These are phyloP conservation scores for Actenoides hombroni DNA, from an alignment of 2,113 vertebrate genomes.

Conservation along the genomic window DNA sequence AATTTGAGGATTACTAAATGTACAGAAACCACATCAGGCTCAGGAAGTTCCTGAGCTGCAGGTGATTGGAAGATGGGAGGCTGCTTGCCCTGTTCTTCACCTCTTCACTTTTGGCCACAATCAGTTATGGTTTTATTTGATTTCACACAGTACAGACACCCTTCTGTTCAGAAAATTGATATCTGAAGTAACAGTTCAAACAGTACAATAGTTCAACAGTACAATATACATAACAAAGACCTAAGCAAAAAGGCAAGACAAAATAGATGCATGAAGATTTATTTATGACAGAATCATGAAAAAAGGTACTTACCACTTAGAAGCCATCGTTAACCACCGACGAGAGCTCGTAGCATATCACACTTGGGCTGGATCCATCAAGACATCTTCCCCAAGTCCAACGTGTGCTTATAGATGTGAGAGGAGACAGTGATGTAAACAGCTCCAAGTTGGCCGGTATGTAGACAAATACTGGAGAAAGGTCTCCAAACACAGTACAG, in stretches of 20 bases:
- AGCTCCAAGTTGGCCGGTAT: background rate
- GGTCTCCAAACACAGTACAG: slow-evolving; percentile 2
- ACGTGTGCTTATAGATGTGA: slow-evolving; percentile 5
- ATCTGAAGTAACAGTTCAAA: background rate
- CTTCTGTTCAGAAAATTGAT: background rate
- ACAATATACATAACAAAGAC: background rate
- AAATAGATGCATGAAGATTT: background rate
- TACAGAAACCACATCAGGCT: background rate
- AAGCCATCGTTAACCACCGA: slow-evolving; percentile 64
- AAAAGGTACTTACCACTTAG: slow-evolving; percentile 73
- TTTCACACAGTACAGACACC: background rate
- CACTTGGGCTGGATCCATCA: slow-evolving; percentile 63
- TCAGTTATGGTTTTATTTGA: background rate
- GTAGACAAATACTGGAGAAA: background rate
- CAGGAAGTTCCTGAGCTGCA: background rate
- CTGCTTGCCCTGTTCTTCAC: background rate
- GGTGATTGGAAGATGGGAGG: background rate
- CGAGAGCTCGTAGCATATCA: slow-evolving; percentile 1
- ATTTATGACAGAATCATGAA: background rate
- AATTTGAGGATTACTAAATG: background rate
- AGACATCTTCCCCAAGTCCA: slow-evolving; percentile 45
- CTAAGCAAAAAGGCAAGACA: background rate
- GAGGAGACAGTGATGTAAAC: slow-evolving; percentile 4
- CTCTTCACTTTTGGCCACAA: background rate
- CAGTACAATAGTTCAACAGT: background rate